Base-by-base conservation (phyloP, 2,888 invertebrate species). In the Phymatocera aterrima region DNA sequence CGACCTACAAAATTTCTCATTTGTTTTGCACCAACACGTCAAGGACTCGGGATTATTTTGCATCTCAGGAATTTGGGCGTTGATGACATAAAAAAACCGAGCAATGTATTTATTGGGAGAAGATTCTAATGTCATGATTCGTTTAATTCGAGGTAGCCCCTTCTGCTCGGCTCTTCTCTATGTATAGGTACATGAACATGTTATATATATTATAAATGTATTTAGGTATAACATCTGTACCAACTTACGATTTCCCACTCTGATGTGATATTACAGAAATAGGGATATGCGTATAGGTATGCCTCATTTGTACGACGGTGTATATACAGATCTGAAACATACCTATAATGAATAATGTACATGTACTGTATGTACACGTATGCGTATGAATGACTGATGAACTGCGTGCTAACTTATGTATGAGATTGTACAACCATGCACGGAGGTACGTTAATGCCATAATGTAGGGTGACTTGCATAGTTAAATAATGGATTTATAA, bases 311-410 rank as follows among this genome's bases (percentile, higher is more conserved):
- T 57, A 57, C 57, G 57, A 57, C 21, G 37, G 34, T 37, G 24
- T 43, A 34, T 72, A 60, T 60, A 61, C 31, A 12, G 12, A 24
- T 61, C 60, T 61, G 60, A 28, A 61, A 10, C 8, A 61, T 28
- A 10, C 28, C 31, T n/a, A n/a, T n/a, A n/a, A 28, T n/a, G n/a
- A n/a, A n/a, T n/a, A n/a, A n/a, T 48, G 24, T 43, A 48, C 51
- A 24, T 31, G 18, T 10, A 51, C 51, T 34, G 51, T 51, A 43
- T 34, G 72, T 48, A 51, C 34, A 64, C 64, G 43, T 43, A 24
- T n/a, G 68, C 24, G 68, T 51, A 72, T 72, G 51, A 72, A 51
- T 72, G 72, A 72, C n/a, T 72, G 72, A 34, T 72, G 51, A 72
- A 43, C 18, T 48, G 48, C 51, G 72, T 51, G 72, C 51, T 51